A percentile compares a stretch with the other conserved stretches of the same genome.
These are phyloP conservation scores for Arbacia lixula DNA, from an alignment of 53 echinoderm and acorn worm genomes.

Conservation along the genomic window DNA sequence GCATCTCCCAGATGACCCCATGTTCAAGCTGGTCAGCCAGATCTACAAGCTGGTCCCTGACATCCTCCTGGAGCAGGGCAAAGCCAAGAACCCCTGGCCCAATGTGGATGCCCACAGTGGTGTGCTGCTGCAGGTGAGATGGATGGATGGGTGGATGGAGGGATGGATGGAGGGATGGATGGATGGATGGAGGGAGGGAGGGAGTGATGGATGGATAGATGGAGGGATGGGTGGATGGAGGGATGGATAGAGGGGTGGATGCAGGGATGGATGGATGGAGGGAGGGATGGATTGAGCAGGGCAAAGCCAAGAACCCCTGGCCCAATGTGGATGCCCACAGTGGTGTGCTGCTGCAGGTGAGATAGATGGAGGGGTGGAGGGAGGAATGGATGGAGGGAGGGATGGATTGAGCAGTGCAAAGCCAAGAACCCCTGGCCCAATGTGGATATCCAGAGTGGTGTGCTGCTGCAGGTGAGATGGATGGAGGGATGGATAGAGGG, in stretches of 20 bases:
- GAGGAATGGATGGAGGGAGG: too few species aligned
- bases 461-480: not conserved
- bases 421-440: not conserved
- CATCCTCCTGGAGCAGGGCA: conserved; percentile 84
- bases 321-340: conserved; percentile 93
- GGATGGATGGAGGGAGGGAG: too few species aligned
- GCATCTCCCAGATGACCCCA: conserved; percentile 90
- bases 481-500: too few species aligned
- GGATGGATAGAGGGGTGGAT: too few species aligned
- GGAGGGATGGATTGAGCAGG: too few species aligned
- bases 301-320: conserved; percentile 95
- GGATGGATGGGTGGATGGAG: too few species aligned
- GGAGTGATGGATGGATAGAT: too few species aligned
- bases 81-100: conserved; percentile 95
- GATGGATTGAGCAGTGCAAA: not conserved
- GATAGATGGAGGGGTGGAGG: too few species aligned
- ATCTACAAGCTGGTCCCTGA: conserved; percentile 82
- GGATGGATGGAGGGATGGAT: too few species aligned
- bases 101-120: conserved; percentile 94
- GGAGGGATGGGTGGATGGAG: too few species aligned
- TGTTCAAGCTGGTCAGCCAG: conserved; percentile 93
- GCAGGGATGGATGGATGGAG: too few species aligned
- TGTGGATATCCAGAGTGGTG: not conserved
- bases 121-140: conserved; percentile 84
- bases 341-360: conserved; percentile 85